These are phyloP conservation scores for Pituophis catenifer DNA, from an alignment of 2,113 vertebrate species.

Conservation along the genomic window DNA sequence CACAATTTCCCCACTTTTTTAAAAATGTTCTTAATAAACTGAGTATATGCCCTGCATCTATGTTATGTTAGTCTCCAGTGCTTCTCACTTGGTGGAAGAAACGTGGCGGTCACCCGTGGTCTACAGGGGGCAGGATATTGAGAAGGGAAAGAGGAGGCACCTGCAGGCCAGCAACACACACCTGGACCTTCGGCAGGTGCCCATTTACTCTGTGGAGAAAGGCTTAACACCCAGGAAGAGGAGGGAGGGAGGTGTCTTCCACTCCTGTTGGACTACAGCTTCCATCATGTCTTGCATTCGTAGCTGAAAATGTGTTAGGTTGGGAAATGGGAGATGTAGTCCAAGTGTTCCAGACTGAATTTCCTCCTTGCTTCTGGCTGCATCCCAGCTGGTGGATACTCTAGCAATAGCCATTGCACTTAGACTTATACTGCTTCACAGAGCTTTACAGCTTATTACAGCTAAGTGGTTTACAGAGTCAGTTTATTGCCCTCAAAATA, in stretches of 20 bases:
- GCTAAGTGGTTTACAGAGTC: too few relatives aligned
- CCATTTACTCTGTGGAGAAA: neutral
- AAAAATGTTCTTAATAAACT: neutral
- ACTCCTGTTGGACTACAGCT: neutral
- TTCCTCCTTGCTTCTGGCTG: neutral
- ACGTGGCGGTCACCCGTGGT: too few relatives aligned
- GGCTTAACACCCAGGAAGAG: neutral
- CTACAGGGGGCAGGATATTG: neutral
- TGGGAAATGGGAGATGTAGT: neutral
- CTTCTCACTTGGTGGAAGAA: neutral
- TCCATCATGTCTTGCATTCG: neutral
- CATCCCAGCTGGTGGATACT: neutral
- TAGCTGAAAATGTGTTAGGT: neutral
- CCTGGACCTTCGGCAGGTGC: neutral
- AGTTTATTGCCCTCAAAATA: too few relatives aligned
- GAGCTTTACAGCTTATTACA: too few relatives aligned
- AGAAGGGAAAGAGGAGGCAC: neutral
- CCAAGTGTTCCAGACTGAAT: neutral
- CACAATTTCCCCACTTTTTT: neutral
- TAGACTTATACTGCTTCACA: too few relatives aligned
- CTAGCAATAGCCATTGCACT: too few relatives aligned
- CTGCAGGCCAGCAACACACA: neutral
- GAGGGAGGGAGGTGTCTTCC: neutral
- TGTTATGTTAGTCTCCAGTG: neutral
- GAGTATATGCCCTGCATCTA: neutral